Evolutionary conservation across 2,797 vertebrate species (phyloP), one percentile per base, ranked within the genome.

Genomic region (Champsocephalus esox): DNA sequence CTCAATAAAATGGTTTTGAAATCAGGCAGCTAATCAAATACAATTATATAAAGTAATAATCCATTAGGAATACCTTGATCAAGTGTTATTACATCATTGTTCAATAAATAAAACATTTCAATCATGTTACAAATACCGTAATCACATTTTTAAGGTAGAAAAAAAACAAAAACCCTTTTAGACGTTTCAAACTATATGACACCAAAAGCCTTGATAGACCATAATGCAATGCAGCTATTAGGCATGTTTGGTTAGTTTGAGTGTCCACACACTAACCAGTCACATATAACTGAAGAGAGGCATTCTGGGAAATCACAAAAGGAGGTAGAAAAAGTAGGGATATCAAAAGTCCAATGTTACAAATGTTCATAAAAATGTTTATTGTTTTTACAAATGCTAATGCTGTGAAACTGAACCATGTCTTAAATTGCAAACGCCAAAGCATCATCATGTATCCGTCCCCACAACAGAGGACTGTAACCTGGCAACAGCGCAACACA

Each of bases 351-450:
- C 41, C 19, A n/a, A 66, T 51, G 88, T 82, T 93, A 92, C 86
- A 94, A 93, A 92, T 73, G 55, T 81, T 90, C 75, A 82, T 90
- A 91, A 88, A 93, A 93, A 92, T 65, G 70, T 88, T 94, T 92
- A 91, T 91, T 94, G 85, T 80, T 89, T 80, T 81, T 86, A 92
- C 89, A 94, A 94, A 93, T 82, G 54, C 58, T 79, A 81, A 85
- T 44, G 73, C 73, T 81, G 76, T 78, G 85, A 87, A 84, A 82
- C 77, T 58, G 65, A 91, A 86, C 81, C 82, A 61, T 66, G 77
- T 71, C 73, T 89, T 86, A 81, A 80, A 88, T 75, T 59, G 77
- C 81, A 77, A 38, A 71, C 28, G 82, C 87, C 77, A 91, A 65
- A 52, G 79, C 83, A 70, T 81, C 77, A 34, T 64, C 75, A 21